Conservation (phyloP, 2,113 vertebrate species). For the Beaufortia kweichowensis region DNA sequence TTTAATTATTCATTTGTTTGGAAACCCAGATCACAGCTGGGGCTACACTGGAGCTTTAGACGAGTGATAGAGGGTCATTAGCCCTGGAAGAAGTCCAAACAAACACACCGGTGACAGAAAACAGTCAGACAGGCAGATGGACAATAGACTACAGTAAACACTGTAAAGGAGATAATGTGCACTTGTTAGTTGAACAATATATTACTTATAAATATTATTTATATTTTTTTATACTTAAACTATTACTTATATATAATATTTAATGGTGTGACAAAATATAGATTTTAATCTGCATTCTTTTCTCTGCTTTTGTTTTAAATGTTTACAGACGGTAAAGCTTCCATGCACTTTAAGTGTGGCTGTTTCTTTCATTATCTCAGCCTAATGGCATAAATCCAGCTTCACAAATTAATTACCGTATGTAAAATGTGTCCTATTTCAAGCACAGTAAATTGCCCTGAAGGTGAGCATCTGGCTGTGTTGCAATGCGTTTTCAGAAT, state of each 20-base stretch:
- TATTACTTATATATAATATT: too few species aligned
- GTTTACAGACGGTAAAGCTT: background rate
- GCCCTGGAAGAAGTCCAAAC: conserved; percentile 31
- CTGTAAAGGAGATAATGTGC: too few species aligned
- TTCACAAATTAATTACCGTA: conserved; percentile 51
- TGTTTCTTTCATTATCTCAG: conserved; percentile 51
- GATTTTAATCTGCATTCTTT: background rate
- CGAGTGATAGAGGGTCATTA: conserved; percentile 42
- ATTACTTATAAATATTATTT: too few species aligned
- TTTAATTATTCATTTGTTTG: conserved; percentile 71
- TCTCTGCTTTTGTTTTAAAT: conserved; percentile 3
- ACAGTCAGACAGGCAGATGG: conserved; percentile 15
- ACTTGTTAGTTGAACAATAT: too few species aligned
- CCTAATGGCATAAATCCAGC: conserved; percentile 44
- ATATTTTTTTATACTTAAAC: too few species aligned
- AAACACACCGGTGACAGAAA: background rate
- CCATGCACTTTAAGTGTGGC: conserved; percentile 56
- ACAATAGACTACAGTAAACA: background rate
- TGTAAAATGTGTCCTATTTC: conserved; percentile 52
- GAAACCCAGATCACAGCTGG: conserved; percentile 64
- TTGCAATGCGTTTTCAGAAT: conserved; percentile 48
- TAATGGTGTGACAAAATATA: too few species aligned
- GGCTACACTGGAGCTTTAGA: conserved; percentile 54
- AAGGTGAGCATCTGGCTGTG: conserved; percentile 56
- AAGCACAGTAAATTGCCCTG: conserved; percentile 46